Evolutionary conservation across 2,113 vertebrate genomes (phyloP).

Genomic region (Caloenas nicobarica): DNA sequence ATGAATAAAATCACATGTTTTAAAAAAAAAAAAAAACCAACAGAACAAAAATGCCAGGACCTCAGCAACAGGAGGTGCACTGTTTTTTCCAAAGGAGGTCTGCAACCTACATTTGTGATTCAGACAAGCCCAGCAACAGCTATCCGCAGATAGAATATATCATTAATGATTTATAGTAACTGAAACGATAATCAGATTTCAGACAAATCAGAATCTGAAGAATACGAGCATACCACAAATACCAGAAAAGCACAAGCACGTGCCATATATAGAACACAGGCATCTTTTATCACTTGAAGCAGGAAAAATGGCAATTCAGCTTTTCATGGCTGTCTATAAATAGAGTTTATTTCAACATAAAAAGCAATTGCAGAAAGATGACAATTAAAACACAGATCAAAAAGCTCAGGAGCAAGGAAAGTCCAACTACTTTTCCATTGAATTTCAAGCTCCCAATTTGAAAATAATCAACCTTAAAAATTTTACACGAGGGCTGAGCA

Average conservation of each 20-base stretch:
- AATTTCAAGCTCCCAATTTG: not conserved
- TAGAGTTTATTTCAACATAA: not conserved
- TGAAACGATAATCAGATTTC: not conserved
- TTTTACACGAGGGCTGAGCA: not conserved
- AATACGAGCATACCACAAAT: not conserved
- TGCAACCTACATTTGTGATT: fast-evolving
- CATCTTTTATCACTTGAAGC: not conserved
- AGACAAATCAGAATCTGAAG: not conserved
- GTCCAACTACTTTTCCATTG: not conserved
- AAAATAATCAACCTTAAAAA: not conserved
- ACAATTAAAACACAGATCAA: not conserved
- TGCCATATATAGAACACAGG: not conserved
- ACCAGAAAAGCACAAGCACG: not conserved
- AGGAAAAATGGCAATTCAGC: not conserved
- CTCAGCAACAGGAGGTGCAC: no score
- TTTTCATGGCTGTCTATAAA: not conserved
- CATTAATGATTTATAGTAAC: not conserved
- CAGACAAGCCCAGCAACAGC: not conserved
- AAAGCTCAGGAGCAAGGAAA: not conserved
- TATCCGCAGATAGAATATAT: not conserved
- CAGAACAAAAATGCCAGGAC: no score
- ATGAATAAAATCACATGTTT: not conserved
- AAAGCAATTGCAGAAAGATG: not conserved
- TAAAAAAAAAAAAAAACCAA: not conserved
- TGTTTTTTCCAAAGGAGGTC: not conserved